These are phyloP conservation scores for Meteorus sp. DNA, from an alignment of 1,140 invertebrate genomes.

Conservation along the genomic window DNA sequence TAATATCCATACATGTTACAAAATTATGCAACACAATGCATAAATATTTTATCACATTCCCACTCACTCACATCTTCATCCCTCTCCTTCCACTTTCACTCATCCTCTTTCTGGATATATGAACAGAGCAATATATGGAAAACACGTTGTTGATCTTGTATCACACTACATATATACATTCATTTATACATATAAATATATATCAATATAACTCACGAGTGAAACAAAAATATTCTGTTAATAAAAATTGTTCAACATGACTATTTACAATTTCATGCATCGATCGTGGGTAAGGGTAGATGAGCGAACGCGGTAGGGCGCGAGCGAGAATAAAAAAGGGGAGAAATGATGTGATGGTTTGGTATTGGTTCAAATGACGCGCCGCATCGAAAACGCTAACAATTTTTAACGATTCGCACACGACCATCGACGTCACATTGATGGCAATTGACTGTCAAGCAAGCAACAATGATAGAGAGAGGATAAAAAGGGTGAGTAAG, in stretches of 20 bases:
- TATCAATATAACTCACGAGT: constrained; percentile 6
- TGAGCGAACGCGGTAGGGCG: no score
- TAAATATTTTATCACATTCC: no score
- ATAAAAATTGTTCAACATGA: constrained; percentile 41
- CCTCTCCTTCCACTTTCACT: no score
- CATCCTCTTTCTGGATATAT: neutral
- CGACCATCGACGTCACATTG: constrained; percentile 29
- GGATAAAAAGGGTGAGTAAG: neutral
- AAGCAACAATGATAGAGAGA: neutral
- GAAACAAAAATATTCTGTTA: constrained; percentile 44
- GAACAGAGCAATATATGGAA: constrained; percentile 33
- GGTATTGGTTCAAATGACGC: neutral
- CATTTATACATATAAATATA: no score
- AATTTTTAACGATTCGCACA: constrained; percentile 36
- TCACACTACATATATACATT: no score
- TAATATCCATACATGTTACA: no score
- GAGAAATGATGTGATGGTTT: neutral
- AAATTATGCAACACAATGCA: no score
- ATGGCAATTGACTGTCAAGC: constrained; percentile 22
- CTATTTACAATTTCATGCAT: constrained; percentile 23
- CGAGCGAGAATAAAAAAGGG: no score
- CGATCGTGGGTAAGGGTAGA: neutral
- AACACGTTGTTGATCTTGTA: constrained; percentile 37
- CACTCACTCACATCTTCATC: no score
- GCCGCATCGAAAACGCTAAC: constrained; percentile 11